Conservation (phyloP, 1,140 invertebrate genomes). For the Rhagoletis zephyria region DNA sequence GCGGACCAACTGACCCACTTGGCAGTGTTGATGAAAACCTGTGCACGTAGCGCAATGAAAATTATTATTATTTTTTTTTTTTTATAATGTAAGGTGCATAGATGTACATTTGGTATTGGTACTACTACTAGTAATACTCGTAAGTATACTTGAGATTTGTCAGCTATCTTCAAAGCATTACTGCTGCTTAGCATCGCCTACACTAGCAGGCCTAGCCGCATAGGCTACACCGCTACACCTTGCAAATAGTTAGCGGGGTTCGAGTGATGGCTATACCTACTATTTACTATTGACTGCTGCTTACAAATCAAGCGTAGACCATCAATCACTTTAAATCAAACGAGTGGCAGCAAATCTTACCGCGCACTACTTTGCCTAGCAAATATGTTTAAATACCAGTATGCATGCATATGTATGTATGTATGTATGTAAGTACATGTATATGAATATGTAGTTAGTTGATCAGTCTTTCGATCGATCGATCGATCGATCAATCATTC, state of each 20-base stretch:
- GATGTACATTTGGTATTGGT: too few species aligned
- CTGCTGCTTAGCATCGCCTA: background rate
- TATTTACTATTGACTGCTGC: background rate
- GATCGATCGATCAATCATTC: conserved; percentile 55
- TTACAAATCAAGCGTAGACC: background rate
- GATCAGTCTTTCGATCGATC: conserved; percentile 28
- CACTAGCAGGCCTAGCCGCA: background rate
- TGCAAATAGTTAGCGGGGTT: background rate
- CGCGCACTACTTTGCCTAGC: background rate
- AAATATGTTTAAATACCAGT: too few species aligned
- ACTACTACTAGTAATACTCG: too few species aligned
- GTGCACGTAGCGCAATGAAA: background rate
- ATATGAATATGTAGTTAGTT: background rate
- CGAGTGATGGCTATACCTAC: background rate
- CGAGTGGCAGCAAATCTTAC: conserved; percentile 16
- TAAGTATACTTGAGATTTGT: too few species aligned
- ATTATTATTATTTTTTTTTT: background rate
- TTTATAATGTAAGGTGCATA: too few species aligned
- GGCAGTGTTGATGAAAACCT: background rate
- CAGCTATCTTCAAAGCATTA: too few species aligned
- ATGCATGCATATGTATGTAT: background rate
- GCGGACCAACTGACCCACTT: background rate
- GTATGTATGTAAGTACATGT: background rate
- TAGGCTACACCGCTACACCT: background rate
- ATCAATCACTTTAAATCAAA: conserved; percentile 43